Conservation (phyloP, 1,140 invertebrate genomes). For the Pinna nobilis region DNA sequence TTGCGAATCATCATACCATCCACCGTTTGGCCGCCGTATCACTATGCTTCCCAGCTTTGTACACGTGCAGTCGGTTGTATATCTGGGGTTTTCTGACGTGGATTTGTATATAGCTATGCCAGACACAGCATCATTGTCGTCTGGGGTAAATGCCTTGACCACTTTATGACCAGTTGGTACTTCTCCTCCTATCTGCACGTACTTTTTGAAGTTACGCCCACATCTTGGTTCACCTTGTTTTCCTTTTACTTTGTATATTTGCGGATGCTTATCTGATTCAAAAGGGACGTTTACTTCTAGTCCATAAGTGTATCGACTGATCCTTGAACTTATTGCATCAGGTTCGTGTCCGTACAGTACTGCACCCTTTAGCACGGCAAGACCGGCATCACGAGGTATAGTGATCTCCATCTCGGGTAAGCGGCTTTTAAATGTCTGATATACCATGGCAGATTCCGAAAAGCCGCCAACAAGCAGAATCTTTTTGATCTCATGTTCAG, state of each 20-base stretch:
- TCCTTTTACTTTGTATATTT: background rate
- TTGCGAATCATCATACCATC: background rate
- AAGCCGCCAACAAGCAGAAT: constrained; percentile 47
- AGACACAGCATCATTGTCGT: background rate
- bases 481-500: background rate
- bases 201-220: constrained; percentile 37
- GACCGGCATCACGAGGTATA: constrained; percentile 29
- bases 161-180: constrained; percentile 22
- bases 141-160: constrained; percentile 12
- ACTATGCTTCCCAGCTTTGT: constrained; percentile 25
- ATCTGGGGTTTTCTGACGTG: constrained; percentile 23
- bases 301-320: constrained; percentile 33
- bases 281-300: constrained; percentile 29
- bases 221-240: constrained; percentile 1
- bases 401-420: constrained; percentile 34
- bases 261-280: constrained; percentile 18
- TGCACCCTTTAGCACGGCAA: constrained; percentile 42
- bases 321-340: constrained; percentile 16
- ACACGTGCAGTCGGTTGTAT: constrained; percentile 34
- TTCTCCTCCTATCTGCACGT: constrained; percentile 31
- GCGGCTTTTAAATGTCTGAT: constrained; percentile 29
- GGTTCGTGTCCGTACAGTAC: constrained; percentile 38
- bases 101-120: constrained; percentile 25
- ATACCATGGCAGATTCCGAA: constrained; percentile 41
- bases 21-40: constrained; percentile 7